Evolutionary conservation across 2,797 vertebrate species (phyloP), one percentile per base, ranked within the genome.

Genomic region (Phrynocephalus guinanensis): DNA sequence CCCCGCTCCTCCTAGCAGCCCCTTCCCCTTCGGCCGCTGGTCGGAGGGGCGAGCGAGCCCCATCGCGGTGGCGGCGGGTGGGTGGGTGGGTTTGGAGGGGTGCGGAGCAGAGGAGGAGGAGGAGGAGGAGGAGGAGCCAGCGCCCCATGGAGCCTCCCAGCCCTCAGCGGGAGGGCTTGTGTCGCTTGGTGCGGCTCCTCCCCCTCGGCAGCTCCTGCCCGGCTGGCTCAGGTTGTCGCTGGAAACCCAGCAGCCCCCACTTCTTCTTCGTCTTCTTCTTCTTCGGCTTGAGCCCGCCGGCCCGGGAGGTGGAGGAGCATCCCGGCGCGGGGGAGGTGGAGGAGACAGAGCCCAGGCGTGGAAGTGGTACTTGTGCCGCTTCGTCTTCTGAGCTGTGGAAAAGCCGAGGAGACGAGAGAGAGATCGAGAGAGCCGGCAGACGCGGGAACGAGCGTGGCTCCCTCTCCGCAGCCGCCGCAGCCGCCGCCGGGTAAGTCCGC

Each of bases 121-220:
- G 52, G 52, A 18, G 13, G 3, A 33, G 88, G 44, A 66, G 93
- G 95, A 90, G 95, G 92, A 92, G 90, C 88, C 48, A 87, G 68
- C 81, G 76, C 80, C 52, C 77, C 82, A 4, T n/a, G 76, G 84
- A 86, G 60, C 22, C 81, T 63, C 79, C 30, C 72, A 7, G 63
- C 71, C 38, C 70, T 68, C 67, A 0, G 44, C 60, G 1, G 52
- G 70, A 24, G 82, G 81, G 20, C 66, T 56, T 3, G 60, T 30
- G 13, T 66, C 67, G 48, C 83, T 44, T 24, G 1, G 24, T 16
- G 60, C 6, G 18, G 80, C 68, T 73, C 85, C 60, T 16, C 88
- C 82, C 52, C 18, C 78, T 44, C 56, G 26, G 18, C 8, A 73
- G 70, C 86, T 30, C 73, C 83, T n/a, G 56, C 79, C 48, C 79